Percentiles rank a stretch among this genome's conserved stretches.
phyloP scores from a whole-genome alignment of 2,113 vertebrate genomes.

The Tyto alba region DNA sequence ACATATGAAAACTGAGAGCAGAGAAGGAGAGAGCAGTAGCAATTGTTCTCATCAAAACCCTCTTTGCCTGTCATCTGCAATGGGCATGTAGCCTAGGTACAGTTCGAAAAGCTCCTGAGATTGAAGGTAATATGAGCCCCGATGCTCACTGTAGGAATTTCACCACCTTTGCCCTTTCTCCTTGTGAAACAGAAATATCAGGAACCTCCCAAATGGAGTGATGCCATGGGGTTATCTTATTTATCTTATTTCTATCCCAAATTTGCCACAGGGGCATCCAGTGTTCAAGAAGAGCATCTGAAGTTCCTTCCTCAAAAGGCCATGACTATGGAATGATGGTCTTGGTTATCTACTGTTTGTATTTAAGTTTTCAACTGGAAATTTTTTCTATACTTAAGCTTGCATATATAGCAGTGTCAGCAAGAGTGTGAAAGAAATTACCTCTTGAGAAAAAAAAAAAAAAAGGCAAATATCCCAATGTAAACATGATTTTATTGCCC shows the following conservation, averaged over 20 bases:
- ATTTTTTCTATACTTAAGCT: not conserved
- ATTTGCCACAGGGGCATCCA: not conserved
- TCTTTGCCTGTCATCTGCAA: not conserved
- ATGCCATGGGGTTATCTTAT: not conserved
- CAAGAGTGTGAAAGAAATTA: not conserved
- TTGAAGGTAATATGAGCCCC: rapidly evolving
- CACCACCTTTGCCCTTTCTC: not conserved
- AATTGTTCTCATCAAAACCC: not conserved
- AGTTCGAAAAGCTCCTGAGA: not conserved
- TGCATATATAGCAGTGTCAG: not conserved
- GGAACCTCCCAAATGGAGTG: not conserved
- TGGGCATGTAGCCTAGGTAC: rapidly evolving
- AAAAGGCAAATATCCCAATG: not conserved
- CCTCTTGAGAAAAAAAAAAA: not conserved
- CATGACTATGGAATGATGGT: not conserved
- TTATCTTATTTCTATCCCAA: not conserved
- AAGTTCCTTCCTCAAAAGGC: not conserved
- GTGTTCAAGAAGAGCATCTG: not conserved
- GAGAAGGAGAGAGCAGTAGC: not conserved
- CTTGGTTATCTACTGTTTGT: not conserved
- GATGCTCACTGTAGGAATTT: not conserved
- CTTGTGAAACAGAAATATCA: not conserved
- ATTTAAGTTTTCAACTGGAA: not conserved
- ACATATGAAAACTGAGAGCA: not conserved
- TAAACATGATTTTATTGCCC: not conserved